These are phyloP conservation scores for Prionchulus punctatus DNA, from an alignment of 2,888 invertebrate species.

Conservation along the genomic window DNA sequence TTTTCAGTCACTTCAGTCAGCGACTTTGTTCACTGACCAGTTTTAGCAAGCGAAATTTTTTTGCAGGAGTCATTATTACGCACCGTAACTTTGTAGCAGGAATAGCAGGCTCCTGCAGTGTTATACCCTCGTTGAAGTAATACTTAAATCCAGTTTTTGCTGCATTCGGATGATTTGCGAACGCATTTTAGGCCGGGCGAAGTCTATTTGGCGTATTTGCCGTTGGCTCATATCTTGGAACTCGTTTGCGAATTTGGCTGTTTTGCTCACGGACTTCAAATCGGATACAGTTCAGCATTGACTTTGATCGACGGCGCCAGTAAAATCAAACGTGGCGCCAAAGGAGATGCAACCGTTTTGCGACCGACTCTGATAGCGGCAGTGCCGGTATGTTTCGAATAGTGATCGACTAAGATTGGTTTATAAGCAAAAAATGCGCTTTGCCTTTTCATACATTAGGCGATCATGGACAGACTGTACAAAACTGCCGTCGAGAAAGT, in stretches of 20 bases:
- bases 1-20: no score
- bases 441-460: slow-evolving; percentile 40
- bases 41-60: no score
- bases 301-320: slow-evolving; percentile 55
- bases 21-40: no score
- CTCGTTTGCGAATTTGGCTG: slow-evolving; percentile 53
- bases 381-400: slow-evolving; percentile 60
- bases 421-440: neutral
- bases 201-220: slow-evolving; percentile 80
- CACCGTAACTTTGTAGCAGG: slow-evolving; percentile 21
- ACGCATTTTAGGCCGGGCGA: slow-evolving; percentile 43
- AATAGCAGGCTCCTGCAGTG: slow-evolving; percentile 7
- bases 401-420: neutral
- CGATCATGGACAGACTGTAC: slow-evolving; percentile 89
- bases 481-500: slow-evolving; percentile 91
- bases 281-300: slow-evolving; percentile 87
- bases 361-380: slow-evolving; percentile 85
- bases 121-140: no score
- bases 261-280: slow-evolving; percentile 57
- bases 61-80: slow-evolving; percentile 35
- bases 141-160: no score
- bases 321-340: slow-evolving; percentile 83
- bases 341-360: slow-evolving; percentile 78
- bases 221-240: slow-evolving; percentile 90
- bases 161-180: no score